Percentiles rank a stretch among this genome's conserved stretches.
Evolutionary conservation across 2,888 invertebrate species (phyloP).

Genomic region (Leptinotarsa peninsularis): DNA sequence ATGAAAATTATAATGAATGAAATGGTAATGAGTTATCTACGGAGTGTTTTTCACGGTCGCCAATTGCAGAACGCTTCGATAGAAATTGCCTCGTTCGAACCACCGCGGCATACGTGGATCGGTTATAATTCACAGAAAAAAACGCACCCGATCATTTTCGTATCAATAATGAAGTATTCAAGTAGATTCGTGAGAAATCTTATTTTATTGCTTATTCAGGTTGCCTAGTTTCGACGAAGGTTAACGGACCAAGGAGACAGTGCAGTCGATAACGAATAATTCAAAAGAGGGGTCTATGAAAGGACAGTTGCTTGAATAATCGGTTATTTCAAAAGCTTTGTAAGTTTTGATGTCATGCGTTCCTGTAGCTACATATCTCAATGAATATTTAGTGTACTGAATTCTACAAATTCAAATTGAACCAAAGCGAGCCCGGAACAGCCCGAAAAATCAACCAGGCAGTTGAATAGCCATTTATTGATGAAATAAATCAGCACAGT

Average conservation of each 20-base stretch:
- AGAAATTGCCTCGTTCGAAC: constrained; percentile 6
- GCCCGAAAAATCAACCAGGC: too few species aligned
- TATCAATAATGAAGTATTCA: constrained; percentile 36
- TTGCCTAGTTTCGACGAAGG: constrained; percentile 56
- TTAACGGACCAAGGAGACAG: constrained; percentile 51
- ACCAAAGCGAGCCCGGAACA: too few species aligned
- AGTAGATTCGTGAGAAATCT: constrained; percentile 47
- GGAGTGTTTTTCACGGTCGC: constrained; percentile 12
- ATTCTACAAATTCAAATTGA: too few species aligned
- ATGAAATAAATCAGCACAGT: constrained; percentile 44
- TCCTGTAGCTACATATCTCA: too few species aligned
- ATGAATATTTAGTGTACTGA: too few species aligned
- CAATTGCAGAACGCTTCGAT: not conserved
- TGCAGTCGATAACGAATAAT: not conserved
- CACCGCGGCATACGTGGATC: not conserved
- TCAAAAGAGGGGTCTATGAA: not conserved
- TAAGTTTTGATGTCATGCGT: too few species aligned
- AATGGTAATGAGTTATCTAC: constrained; percentile 20
- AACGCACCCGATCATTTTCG: constrained; percentile 18
- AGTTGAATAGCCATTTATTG: constrained; percentile 25
- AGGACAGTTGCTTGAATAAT: not conserved
- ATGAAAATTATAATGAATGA: constrained; percentile 19
- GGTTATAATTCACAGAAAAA: constrained; percentile 9
- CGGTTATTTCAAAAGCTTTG: too few species aligned
- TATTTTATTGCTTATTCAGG: constrained; percentile 50